Evolutionary conservation across 2,888 invertebrate species (phyloP).

Genomic region (Stenichneumon culpator): DNA sequence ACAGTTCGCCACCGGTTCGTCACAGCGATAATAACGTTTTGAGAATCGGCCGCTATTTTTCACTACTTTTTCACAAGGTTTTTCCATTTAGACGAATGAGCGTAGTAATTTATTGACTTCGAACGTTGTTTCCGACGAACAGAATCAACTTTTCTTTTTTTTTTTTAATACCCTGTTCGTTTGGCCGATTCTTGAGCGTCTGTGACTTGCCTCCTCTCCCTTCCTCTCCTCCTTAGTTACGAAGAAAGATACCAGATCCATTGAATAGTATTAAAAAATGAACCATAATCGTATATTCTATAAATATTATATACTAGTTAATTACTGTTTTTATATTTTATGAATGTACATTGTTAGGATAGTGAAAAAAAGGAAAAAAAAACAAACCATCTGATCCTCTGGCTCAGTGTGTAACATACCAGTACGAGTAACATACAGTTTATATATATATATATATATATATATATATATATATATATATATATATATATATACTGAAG

Average conservation of each 20-base stretch:
- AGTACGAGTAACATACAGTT: conserved; percentile 47
- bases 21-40: conserved; percentile 72
- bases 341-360: conserved; percentile 73
- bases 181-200: conserved; percentile 77
- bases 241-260: conserved; percentile 64
- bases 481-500: conserved; percentile 50
- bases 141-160: conserved; percentile 61
- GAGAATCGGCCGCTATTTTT: conserved; percentile 76
- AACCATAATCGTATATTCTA: conserved; percentile 72
- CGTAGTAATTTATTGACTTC: conserved; percentile 75
- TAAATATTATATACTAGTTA: conserved; percentile 71
- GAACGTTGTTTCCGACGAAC: conserved; percentile 57
- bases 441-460: conserved; percentile 49
- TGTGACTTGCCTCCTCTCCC: conserved; percentile 74
- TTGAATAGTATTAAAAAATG: conserved; percentile 73
- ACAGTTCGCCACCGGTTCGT: conserved; percentile 69
- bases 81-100: conserved; percentile 69
- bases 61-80: conserved; percentile 44
- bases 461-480: conserved; percentile 40
- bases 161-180: conserved; percentile 50
- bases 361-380: conserved; percentile 57
- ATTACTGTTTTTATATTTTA: conserved; percentile 80
- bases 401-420: conserved; percentile 56
- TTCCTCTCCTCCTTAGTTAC: conserved; percentile 53
- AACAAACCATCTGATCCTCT: conserved; percentile 35